Evolutionary conservation across 2,888 invertebrate species (phyloP), one percentile per base, ranked within the genome.

Genomic region (Pachliopta kotzebuea): DNA sequence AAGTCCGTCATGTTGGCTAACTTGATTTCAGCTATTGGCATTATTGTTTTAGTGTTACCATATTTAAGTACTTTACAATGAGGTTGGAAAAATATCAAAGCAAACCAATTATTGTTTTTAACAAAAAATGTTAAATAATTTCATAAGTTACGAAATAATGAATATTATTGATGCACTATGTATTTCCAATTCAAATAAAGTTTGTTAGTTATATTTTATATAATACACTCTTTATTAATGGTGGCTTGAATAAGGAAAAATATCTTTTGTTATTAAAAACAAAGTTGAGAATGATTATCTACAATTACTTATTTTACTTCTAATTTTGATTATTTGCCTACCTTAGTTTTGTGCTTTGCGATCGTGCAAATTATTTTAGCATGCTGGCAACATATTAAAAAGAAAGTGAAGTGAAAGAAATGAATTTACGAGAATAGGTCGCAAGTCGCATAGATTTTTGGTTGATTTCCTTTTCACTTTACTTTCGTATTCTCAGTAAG

Each of bases 401-500:
- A 88, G 88, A 88, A 89, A 90, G 88, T 87, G 88, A 87, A 87
- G 88, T 86, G 89, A 90, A 89, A 90, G 90, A 91, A 90, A 90
- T 90, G 90, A 87, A 90, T 87, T 89, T 90, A 88, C 90, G 88
- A 88, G 90, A 90, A 90, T 90, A 91, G 90, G 89, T 89, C 89
- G 89, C 88, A 79, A 88, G 86, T 90, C 85, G 90, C 84, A 89
- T 90, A 91, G 89, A 89, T 90, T 90, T 91, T 91, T 90, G 90
- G 90, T 90, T 90, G 90, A 90, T 90, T 91, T 91, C 89, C 85
- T 91, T 91, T 90, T 87, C 90, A 90, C 88, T 90, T 91, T 90
- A 86, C 88, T 83, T 91, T 91, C 84, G 70, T 87, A 88, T 86
- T 84, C 86, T 90, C 81, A 76, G 76, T 81, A 85, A 86, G 85